These are phyloP conservation scores for Nemapogon koenigi DNA, from an alignment of 2,888 invertebrate genomes.

Conservation along the genomic window DNA sequence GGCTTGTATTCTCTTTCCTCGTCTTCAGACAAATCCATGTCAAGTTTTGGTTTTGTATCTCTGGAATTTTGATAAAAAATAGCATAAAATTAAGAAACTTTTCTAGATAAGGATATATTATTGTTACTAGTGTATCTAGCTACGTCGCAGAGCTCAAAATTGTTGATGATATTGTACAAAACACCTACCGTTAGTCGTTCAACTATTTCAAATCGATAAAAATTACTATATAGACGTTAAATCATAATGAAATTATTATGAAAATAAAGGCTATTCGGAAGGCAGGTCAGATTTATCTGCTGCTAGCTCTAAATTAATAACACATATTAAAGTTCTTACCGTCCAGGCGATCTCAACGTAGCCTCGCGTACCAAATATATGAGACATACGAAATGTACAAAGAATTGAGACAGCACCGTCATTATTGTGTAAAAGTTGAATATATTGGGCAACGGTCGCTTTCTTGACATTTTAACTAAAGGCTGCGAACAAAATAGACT, in stretches of 20 bases:
- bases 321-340: constrained; percentile 47
- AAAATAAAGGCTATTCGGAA: too few relatives aligned
- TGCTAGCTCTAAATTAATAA: background rate
- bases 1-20: constrained; percentile 89
- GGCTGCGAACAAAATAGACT: constrained; percentile 67
- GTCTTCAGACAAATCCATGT: constrained; percentile 70
- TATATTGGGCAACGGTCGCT: constrained; percentile 96
- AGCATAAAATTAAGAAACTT: too few relatives aligned
- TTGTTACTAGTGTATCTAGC: too few relatives aligned
- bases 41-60: constrained; percentile 63
- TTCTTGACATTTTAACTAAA: constrained; percentile 87
- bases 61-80: too few relatives aligned
- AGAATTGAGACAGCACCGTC: constrained; percentile 94
- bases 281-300: too few relatives aligned
- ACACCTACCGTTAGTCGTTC: too few relatives aligned
- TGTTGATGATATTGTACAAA: too few relatives aligned
- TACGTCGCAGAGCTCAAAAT: too few relatives aligned
- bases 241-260: too few relatives aligned
- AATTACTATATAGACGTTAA: too few relatives aligned
- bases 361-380: constrained; percentile 89
- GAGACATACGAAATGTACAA: constrained; percentile 91
- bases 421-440: constrained; percentile 97
- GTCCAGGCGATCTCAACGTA: constrained; percentile 71
- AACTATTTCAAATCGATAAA: too few relatives aligned
- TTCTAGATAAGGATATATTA: too few relatives aligned